Evolutionary conservation across 2,113 vertebrate species (phyloP).

Genomic region (Oreochromis niloticus): DNA sequence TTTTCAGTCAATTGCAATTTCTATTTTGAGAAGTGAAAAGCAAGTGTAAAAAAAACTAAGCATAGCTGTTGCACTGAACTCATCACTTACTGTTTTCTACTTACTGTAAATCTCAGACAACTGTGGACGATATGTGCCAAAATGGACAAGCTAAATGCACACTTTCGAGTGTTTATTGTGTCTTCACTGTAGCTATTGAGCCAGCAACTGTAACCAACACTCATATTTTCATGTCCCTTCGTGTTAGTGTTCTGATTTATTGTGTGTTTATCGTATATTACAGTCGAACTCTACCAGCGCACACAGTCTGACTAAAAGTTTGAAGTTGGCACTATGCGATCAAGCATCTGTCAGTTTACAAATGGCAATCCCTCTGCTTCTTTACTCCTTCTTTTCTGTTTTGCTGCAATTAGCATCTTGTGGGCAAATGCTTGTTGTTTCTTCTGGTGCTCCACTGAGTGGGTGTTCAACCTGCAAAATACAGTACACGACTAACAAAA

Average conservation of each 20-base stretch:
- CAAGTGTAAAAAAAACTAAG: background rate
- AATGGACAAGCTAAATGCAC: background rate
- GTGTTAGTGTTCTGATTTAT: background rate
- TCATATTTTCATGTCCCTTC: background rate
- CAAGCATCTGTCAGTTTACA: background rate
- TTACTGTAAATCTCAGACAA: background rate
- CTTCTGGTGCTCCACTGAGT: background rate
- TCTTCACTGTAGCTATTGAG: background rate
- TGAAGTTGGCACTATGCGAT: background rate
- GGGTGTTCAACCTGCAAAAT: background rate
- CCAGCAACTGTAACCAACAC: background rate
- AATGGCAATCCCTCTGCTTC: background rate
- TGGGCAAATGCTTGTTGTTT: background rate
- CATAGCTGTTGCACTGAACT: background rate
- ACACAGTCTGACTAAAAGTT: background rate
- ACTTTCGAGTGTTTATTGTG: background rate
- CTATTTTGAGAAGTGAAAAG: background rate
- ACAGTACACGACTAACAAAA: background rate
- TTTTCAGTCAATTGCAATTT: conserved; percentile 11
- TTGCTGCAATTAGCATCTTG: background rate
- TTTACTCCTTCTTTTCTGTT: background rate
- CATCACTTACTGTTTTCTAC: background rate
- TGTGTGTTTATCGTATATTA: background rate
- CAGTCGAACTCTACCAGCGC: background rate
- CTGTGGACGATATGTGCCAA: background rate